Percentiles rank a stretch among this genome's conserved stretches.
phyloP scores from a whole-genome alignment of 1,140 invertebrate species.

The Calliphora vicina region DNA sequence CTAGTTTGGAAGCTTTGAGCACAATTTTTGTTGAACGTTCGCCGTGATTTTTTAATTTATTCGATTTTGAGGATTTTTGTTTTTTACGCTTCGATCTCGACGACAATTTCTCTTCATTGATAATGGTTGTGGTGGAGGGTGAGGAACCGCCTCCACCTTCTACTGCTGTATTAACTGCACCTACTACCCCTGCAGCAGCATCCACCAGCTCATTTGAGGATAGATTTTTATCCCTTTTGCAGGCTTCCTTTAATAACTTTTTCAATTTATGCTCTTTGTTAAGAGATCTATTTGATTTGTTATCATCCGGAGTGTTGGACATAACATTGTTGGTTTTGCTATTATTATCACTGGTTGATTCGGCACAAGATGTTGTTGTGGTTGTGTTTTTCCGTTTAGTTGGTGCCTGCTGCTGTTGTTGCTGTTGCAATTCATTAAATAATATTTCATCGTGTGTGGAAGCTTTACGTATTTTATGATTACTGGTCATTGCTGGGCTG shows the following conservation, averaged over 20 bases:
- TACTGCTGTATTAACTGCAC: background rate
- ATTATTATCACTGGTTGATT: background rate
- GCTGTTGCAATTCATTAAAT: background rate
- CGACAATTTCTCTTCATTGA: background rate
- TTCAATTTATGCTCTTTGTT: background rate
- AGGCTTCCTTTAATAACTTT: background rate
- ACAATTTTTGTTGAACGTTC: background rate
- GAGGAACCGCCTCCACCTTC: background rate
- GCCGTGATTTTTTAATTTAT: background rate
- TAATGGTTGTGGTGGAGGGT: background rate
- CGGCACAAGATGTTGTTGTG: background rate
- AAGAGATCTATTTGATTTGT: background rate
- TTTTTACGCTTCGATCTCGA: background rate
- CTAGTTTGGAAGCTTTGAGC: background rate
- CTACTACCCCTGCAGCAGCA: background rate
- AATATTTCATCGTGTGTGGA: conserved; percentile 8
- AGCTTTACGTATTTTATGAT: background rate
- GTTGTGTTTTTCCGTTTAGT: background rate
- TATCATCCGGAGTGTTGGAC: background rate
- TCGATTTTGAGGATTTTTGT: background rate
- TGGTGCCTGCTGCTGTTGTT: background rate
- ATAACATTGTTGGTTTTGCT: background rate
- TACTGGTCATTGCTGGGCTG: background rate
- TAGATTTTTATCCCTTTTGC: background rate
- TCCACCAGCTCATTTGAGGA: too few species aligned